Percentiles rank a stretch among this genome's conserved stretches.
These are phyloP conservation scores for Irena cyanogastra DNA, from an alignment of 2,113 vertebrate genomes.

Conservation along the genomic window DNA sequence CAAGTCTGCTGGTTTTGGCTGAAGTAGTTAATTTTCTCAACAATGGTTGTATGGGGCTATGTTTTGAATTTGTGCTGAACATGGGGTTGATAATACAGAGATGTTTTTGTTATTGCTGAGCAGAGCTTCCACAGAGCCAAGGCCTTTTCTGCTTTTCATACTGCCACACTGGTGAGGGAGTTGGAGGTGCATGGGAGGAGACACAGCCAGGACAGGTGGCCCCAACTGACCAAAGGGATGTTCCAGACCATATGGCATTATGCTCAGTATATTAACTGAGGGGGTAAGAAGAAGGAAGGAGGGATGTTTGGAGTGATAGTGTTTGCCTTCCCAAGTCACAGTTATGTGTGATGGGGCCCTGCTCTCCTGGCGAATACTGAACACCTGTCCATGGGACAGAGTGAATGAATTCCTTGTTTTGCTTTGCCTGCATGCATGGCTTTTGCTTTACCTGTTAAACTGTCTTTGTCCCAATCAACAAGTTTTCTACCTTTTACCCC, in stretches of 20 bases:
- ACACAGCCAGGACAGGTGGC: not conserved
- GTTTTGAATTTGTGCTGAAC: not conserved
- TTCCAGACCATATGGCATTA: not conserved
- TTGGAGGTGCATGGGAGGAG: not conserved
- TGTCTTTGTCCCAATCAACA: not conserved
- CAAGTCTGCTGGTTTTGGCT: not conserved
- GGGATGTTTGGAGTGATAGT: not conserved
- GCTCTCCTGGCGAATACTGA: not conserved
- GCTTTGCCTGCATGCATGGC: not conserved
- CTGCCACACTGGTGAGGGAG: fast-evolving
- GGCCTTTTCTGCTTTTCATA: not conserved
- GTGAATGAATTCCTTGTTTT: not conserved
- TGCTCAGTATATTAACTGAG: not conserved
- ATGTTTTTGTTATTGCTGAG: not conserved
- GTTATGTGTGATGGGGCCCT: not conserved
- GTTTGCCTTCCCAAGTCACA: not conserved
- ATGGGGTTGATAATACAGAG: not conserved
- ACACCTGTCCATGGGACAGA: not conserved
- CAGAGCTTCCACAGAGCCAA: not conserved
- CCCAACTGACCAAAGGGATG: not conserved
- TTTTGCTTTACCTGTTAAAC: not conserved
- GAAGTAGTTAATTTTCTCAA: not conserved
- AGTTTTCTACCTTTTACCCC: not conserved
- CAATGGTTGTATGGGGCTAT: not conserved
- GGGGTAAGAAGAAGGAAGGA: not conserved